Percentiles rank a stretch among this genome's conserved stretches.
These are phyloP conservation scores for Sinhomidia bicolor DNA, from an alignment of 2,888 invertebrate genomes.

Conservation along the genomic window DNA sequence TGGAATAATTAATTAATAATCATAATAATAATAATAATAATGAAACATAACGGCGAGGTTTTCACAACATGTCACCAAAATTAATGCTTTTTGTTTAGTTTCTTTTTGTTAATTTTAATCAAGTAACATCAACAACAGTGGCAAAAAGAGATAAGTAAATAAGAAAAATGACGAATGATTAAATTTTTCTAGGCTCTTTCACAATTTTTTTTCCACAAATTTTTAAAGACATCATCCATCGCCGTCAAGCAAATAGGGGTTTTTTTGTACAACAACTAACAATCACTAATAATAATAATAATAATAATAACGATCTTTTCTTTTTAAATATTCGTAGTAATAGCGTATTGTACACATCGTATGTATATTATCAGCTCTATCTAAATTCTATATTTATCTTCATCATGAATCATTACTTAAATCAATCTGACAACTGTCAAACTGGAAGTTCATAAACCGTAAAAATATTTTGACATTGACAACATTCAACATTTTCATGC, in stretches of 20 bases:
- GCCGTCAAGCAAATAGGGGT: not conserved
- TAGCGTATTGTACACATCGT: not conserved
- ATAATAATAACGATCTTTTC: not conserved
- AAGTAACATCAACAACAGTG: not conserved
- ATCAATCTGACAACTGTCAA: no score
- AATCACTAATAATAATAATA: no score
- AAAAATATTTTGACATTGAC: no score
- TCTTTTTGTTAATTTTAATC: not conserved
- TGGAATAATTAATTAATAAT: not conserved
- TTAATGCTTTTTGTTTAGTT: not conserved
- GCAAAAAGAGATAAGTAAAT: not conserved
- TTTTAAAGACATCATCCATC: not conserved
- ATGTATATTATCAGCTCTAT: no score
- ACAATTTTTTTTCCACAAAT: not conserved
- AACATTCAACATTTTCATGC: no score
- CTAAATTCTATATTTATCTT: no score
- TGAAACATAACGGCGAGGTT: no score
- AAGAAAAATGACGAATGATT: not conserved
- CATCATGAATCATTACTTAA: not conserved
- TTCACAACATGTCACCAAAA: no score
- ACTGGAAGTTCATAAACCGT: no score
- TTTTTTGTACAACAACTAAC: constrained; percentile 36
- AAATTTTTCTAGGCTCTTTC: not conserved
- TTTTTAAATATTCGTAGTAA: not conserved
- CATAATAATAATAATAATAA: not conserved